A percentile compares a stretch with the other conserved stretches of the same genome.
Evolutionary conservation across 2,888 invertebrate species (phyloP).

Genomic region (Dione juno): DNA sequence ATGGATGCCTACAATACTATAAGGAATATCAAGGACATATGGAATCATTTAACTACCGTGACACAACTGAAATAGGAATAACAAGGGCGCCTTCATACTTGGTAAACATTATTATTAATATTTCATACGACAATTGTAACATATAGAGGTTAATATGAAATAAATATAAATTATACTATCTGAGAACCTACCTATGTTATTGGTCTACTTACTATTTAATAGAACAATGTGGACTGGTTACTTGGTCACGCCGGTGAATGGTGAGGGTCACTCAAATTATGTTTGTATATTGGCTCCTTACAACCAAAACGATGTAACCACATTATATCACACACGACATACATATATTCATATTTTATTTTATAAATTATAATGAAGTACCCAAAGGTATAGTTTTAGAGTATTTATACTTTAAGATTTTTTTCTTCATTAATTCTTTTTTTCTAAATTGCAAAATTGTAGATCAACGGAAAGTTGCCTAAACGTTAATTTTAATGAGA

Average conservation of each 20-base stretch:
- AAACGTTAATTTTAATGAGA: no score
- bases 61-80: slow-evolving; percentile 80
- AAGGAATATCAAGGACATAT: slow-evolving; percentile 83
- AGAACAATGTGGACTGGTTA: slow-evolving; percentile 23
- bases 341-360: no score
- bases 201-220: slow-evolving; percentile 3
- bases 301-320: neutral
- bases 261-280: neutral
- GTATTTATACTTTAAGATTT: no score
- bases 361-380: no score
- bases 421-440: no score
- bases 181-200: neutral
- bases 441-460: no score
- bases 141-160: slow-evolving; percentile 9
- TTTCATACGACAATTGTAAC: slow-evolving; percentile 14
- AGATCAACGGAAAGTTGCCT: no score
- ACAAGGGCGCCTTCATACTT: slow-evolving; percentile 84
- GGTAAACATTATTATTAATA: slow-evolving; percentile 69
- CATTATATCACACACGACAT: no score
- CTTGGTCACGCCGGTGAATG: neutral
- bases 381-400: no score
- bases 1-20: slow-evolving; percentile 87
- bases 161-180: slow-evolving; percentile 10
- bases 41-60: slow-evolving; percentile 88
- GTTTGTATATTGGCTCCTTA: neutral